Conservation (phyloP, 1,140 invertebrate species). For the Drosophila novamexicana region DNA sequence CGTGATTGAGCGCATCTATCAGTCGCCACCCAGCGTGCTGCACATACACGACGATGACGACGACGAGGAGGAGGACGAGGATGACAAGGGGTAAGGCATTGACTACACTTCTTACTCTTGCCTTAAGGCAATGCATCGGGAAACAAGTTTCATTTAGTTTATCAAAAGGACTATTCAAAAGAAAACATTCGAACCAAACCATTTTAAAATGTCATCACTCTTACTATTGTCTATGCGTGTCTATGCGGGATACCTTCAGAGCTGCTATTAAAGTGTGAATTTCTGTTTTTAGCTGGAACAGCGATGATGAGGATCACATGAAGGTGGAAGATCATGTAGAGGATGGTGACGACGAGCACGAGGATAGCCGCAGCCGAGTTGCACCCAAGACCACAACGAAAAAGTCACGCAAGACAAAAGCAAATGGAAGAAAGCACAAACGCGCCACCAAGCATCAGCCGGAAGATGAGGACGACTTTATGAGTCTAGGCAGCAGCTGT, state of each 20-base stretch:
- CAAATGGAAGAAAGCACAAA: slow-evolving; percentile 32
- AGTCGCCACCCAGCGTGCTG: slow-evolving; percentile 80
- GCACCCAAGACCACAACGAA: slow-evolving; percentile 51
- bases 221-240: no score
- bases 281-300: slow-evolving; percentile 24
- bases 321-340: slow-evolving; percentile 40
- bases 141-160: no score
- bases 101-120: background rate
- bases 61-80: slow-evolving; percentile 48
- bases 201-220: no score
- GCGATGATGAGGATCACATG: slow-evolving; percentile 43
- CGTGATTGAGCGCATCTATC: slow-evolving; percentile 82
- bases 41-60: slow-evolving; percentile 81
- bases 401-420: slow-evolving; percentile 63
- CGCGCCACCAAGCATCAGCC: slow-evolving; percentile 38
- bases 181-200: no score
- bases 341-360: slow-evolving; percentile 66
- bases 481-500: slow-evolving; percentile 65
- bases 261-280: background rate
- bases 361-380: slow-evolving; percentile 60
- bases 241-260: background rate
- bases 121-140: background rate
- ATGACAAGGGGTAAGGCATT: slow-evolving; percentile 22
- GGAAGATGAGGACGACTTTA: slow-evolving; percentile 66
- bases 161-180: no score